Evolutionary conservation across 2,888 invertebrate genomes (phyloP), one percentile per base, ranked within the genome.

Genomic region (Brenthis ino): DNA sequence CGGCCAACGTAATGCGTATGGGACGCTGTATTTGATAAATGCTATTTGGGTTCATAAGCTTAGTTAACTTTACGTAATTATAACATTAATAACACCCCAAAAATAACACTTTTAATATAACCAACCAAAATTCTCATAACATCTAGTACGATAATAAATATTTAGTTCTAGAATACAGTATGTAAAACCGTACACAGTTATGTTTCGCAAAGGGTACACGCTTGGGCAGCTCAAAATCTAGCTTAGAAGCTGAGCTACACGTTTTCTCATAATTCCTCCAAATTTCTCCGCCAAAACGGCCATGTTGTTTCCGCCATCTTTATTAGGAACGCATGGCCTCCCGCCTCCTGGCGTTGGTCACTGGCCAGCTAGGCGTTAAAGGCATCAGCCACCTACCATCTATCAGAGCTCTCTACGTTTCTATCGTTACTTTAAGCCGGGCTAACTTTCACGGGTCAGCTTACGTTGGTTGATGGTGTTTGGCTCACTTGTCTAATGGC

Each of bases 401-500:
- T 77, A 75, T 81, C 81, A 81, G 89, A 71, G 87, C 80, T 74
- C 83, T 80, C 80, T 75, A 75, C 81, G 80, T 68, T 78, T 79
- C 75, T 72, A 57, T 72, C 68, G 75, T 73, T 70, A 75, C 69
- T 74, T 77, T 75, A 70, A 67, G 72, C 71, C 71, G 78, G 76
- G 77, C 79, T 77, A 78, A 76, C 78, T 77, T 79, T 82, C 84
- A 83, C 82, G 81, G 88, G 74, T 84, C 91, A 80, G 43, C 72
- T 73, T 82, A 81, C 20, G 68, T 70, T 82, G 87, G 88, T 77
- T 76, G 78, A 80, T 82, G 89, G 84, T 85, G 86, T 88, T 89
- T 89, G 90, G 90, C 89, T 91, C 91, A 91, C 89, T 91, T 90
- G 91, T 92, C 92, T 91, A 92, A 91, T 91, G 89, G 89, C 86